phyloP scores from a whole-genome alignment of 2,797 vertebrate genomes.

The Iguana delicatissima region DNA sequence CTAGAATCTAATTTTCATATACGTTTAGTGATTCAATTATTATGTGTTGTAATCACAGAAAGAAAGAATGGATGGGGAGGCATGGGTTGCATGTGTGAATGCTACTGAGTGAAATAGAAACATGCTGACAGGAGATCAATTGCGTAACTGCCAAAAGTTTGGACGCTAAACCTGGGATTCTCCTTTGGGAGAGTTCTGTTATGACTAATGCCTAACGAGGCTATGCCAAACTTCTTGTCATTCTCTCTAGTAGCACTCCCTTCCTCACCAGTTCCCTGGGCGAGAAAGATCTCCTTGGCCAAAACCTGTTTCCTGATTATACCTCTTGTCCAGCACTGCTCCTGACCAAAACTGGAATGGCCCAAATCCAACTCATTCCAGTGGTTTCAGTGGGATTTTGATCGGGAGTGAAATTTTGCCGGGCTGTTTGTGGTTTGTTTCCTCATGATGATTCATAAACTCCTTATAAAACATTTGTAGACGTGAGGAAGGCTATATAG shows the following conservation, averaged over 20 bases:
- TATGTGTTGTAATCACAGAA: background rate
- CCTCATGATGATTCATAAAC: slow-evolving; percentile 38
- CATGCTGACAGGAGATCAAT: background rate
- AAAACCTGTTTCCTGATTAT: slow-evolving; percentile 63
- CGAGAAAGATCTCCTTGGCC: background rate
- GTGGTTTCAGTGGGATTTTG: slow-evolving; percentile 22
- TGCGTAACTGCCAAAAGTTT: background rate
- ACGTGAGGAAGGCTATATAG: background rate
- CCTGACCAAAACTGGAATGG: background rate
- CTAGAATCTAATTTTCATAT: background rate
- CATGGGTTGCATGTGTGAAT: background rate
- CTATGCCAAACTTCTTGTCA: background rate
- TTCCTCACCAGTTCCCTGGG: slow-evolving; percentile 4
- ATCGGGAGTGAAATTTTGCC: slow-evolving; percentile 20
- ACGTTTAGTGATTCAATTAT: background rate
- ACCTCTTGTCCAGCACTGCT: slow-evolving; percentile 35
- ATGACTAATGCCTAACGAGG: slow-evolving; percentile 54
- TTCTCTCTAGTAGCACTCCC: slow-evolving; percentile 37
- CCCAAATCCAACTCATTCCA: slow-evolving; percentile 51
- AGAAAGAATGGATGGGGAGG: background rate
- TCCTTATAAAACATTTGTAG: background rate
- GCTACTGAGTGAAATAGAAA: background rate
- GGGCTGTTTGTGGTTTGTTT: slow-evolving; percentile 35
- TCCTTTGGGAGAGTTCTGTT: background rate
- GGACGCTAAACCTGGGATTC: background rate